A percentile compares a stretch with the other conserved stretches of the same genome.
Evolutionary conservation across 2,888 invertebrate species (phyloP).

Genomic region (Lithophane semibrunnea): DNA sequence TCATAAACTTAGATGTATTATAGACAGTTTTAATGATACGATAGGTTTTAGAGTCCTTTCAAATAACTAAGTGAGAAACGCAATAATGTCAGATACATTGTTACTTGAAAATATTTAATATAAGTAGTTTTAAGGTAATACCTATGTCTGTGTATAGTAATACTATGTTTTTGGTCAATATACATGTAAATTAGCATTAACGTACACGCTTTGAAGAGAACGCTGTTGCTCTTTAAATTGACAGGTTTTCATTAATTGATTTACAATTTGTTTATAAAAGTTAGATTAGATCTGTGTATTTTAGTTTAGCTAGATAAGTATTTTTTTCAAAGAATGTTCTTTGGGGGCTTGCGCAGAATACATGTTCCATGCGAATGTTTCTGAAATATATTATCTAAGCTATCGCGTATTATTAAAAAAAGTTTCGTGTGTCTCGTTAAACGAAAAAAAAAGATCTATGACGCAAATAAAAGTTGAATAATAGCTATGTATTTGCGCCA

Average conservation of each 20-base stretch:
- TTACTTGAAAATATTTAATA: constrained; percentile 68
- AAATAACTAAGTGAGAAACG: constrained; percentile 80
- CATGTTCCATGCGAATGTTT: constrained; percentile 4
- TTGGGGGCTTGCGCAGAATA: constrained; percentile 42
- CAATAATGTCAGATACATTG: constrained; percentile 86
- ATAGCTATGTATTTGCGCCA: constrained; percentile 15
- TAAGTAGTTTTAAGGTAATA: constrained; percentile 69
- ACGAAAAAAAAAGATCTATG: neutral
- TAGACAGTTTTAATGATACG: constrained; percentile 44
- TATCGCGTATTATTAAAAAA: neutral
- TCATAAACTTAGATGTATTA: constrained; percentile 35
- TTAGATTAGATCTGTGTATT: constrained; percentile 25
- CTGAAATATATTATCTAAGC: constrained; percentile 1
- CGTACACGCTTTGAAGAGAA: constrained; percentile 37
- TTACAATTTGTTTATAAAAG: constrained; percentile 20
- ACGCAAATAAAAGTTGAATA: neutral
- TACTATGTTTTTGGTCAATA: constrained; percentile 49
- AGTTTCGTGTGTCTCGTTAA: neutral
- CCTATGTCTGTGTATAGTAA: constrained; percentile 60
- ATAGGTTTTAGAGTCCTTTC: constrained; percentile 58
- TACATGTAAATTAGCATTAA: constrained; percentile 49
- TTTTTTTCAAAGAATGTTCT: constrained; percentile 28
- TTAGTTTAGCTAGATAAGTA: constrained; percentile 33
- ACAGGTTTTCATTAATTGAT: constrained; percentile 15
- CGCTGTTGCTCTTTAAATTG: constrained; percentile 21